A percentile compares a stretch with the other conserved stretches of the same genome.
phyloP scores from a whole-genome alignment of 2,797 vertebrate genomes.

The Microchirus variegatus region DNA sequence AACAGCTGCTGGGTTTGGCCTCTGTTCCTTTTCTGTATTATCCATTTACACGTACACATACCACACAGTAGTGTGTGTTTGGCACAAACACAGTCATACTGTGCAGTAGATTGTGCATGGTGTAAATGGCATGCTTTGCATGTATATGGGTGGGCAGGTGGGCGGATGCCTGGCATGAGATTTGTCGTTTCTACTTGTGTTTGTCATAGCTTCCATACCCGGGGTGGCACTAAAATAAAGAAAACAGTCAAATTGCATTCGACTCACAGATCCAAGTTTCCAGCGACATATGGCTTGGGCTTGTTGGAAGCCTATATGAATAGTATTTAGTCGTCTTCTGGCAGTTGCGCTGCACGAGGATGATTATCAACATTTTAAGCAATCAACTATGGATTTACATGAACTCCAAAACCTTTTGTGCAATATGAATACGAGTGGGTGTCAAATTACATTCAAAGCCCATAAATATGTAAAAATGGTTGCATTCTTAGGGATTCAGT shows the following conservation, averaged over 20 bases:
- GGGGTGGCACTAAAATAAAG: conserved; percentile 16
- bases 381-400: conserved; percentile 21
- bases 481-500: too few relatives aligned
- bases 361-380: conserved; percentile 27
- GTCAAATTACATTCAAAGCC: neutral
- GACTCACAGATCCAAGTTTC: conserved; percentile 34
- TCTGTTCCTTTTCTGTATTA: conserved; percentile 28
- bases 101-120: conserved; percentile 35
- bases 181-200: conserved; percentile 24
- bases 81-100: conserved; percentile 28
- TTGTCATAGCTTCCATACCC: conserved; percentile 29
- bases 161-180: conserved; percentile 44
- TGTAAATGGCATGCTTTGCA: conserved; percentile 40
- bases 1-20: conserved; percentile 52
- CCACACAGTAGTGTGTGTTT: conserved; percentile 21
- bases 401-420: conserved; percentile 14
- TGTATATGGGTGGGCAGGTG: conserved; percentile 50
- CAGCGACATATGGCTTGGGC: conserved; percentile 30
- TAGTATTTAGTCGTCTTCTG: conserved; percentile 30
- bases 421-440: neutral
- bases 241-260: conserved; percentile 33
- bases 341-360: conserved; percentile 12
- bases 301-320: conserved; percentile 20
- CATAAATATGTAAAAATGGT: too few relatives aligned
- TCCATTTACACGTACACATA: conserved; percentile 41